Evolutionary conservation across 2,888 invertebrate species (phyloP), one percentile per base, ranked within the genome.

Genomic region (Papilio protenor): DNA sequence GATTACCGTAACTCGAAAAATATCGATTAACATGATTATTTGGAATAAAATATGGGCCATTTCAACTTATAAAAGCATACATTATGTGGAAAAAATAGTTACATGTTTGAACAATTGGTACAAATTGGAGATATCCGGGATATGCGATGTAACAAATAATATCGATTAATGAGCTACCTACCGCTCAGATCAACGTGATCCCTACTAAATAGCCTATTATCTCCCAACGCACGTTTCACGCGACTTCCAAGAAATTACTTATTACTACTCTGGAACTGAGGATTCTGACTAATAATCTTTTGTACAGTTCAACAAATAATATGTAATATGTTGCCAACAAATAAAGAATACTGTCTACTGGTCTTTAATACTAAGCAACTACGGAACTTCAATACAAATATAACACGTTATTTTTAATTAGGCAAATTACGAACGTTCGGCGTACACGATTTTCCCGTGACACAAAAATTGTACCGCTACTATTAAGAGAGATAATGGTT

Each of bases 121-220:
- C 69, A 55, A 69, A 64, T 75, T 33, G 66, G 66, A 69, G 52
- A 69, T 52, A 55, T 75, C 40, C 55, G 55, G 23, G 11, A 55
- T 66, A 69, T 14, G 75, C 10, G 55, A 45, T 69, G 21, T 69
- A 57, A 52, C 74, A 69, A 55, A 73, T 66, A 66, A 73, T 73
- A 77, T 69, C 77, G 66, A 77, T 77, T 77, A 77, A 73, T 73
- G 73, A 66, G 73, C 64, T 77, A 77, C 73, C 73, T 77, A 77
- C 77, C 73, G 77, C 49, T 77, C 77, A 66, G 77, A 77, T 73
- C 73, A 73, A 77, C 66, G 77, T 73, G 73, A 77, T 73, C 73
- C 73, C 69, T 73, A 73, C 77, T 69, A 77, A 77, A 77, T 73
- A 77, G 66, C n/a, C 77, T 57, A 73, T 77, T 77, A 73, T 77